Evolutionary conservation across 2,888 invertebrate species (phyloP), one percentile per base, ranked within the genome.

Genomic region (Oasisia sp.): DNA sequence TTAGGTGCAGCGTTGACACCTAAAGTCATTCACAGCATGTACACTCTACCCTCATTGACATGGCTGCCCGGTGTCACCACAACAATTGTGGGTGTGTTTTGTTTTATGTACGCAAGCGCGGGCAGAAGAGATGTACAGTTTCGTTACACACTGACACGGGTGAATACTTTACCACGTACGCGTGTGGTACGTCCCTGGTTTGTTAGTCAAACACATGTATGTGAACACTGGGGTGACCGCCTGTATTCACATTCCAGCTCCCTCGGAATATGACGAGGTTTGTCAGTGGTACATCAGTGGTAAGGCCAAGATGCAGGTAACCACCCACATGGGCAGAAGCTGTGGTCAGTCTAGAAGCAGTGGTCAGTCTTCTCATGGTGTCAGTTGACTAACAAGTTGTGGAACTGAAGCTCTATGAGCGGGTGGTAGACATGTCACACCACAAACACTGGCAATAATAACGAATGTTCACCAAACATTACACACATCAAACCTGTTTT

Each of bases 1-100:
- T 74, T 74, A 74, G 74, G 74, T 74, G 74, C 74, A 5, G 74
- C 74, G 74, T 74, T 74, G 74, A 74, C 74, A 74, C 74, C 74
- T 74, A 74, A 74, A 74, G 74, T 74, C 74, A 74, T 74, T 74
- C 74, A 74, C 27, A 19, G 74, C 27, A 74, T 74, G 19, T 27
- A 27, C 74, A 74, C 58, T 19, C 14, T 9, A 58, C 27, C 74
- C 27, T 74, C 7, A 74, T 19, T 74, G 27, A 27, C 74, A 19
- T 14, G 74, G 74, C 7, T 74, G 27, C n/a, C 74, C 27, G 74
- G 27, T 19, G 74, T 19, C 27, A 74, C 74, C 74, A 74, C 27
- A 74, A 74, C n/a, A 74, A 74, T 74, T 74, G 74, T 3, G 74
- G n/a, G 74, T 14, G 74, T n/a, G 27, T n/a, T 19, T 74, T 19